Conservation (phyloP, 2,113 vertebrate genomes). For the Amphiprion ocellaris region DNA sequence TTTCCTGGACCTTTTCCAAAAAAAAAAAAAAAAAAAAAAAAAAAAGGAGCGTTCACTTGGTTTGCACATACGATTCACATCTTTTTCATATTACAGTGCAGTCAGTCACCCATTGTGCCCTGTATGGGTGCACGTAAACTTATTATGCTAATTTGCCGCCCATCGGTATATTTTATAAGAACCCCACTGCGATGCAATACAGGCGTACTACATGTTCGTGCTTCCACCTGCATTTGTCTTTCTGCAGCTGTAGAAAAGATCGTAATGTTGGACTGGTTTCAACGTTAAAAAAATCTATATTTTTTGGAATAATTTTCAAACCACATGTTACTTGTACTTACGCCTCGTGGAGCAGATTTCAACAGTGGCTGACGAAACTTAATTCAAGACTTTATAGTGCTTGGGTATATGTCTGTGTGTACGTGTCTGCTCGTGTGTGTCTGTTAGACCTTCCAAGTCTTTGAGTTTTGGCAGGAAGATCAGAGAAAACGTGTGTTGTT, state of each 20-base stretch:
- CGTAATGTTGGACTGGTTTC: constrained; percentile 13
- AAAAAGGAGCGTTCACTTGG: background rate
- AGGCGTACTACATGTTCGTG: no score
- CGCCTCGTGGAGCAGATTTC: constrained; percentile 54
- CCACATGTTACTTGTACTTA: constrained; percentile 49
- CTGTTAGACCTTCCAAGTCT: constrained; percentile 70
- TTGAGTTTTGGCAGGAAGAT: constrained; percentile 79
- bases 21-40: background rate
- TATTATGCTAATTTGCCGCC: background rate
- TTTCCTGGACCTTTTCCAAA: background rate
- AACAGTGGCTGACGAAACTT: constrained; percentile 69
- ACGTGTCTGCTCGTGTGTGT: constrained; percentile 30
- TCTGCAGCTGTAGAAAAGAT: constrained; percentile 11
- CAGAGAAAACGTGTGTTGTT: constrained; percentile 75
- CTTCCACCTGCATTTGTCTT: background rate
- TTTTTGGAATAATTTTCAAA: constrained; percentile 41
- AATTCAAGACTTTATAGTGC: constrained; percentile 66
- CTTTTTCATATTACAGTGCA: background rate
- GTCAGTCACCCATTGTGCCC: no score
- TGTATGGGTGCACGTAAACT: background rate
- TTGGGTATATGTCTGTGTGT: constrained; percentile 50
- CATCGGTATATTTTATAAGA: background rate
- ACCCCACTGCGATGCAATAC: background rate
- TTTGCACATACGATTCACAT: background rate
- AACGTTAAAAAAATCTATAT: constrained; percentile 14